Conservation (phyloP, 2,888 invertebrate genomes). For the Brachynemurus nebulosus region DNA sequence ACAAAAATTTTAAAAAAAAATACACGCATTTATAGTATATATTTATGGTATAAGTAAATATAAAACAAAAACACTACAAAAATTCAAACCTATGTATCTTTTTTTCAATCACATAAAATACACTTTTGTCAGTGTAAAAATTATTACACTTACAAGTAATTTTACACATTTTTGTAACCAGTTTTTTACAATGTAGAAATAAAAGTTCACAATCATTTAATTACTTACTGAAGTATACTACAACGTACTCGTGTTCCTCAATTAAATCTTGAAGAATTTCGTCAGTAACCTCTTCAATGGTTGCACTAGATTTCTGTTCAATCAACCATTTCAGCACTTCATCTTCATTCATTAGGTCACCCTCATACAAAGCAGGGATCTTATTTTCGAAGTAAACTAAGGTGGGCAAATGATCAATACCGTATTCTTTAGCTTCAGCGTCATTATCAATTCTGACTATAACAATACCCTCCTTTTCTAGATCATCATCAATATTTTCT, state of each 20-base stretch:
- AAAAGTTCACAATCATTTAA: background rate
- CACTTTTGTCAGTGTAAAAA: too few species aligned
- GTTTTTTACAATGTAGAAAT: slow-evolving; percentile 7
- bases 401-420: slow-evolving; percentile 75
- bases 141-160: too few species aligned
- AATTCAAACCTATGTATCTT: too few species aligned
- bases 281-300: slow-evolving; percentile 88
- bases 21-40: too few species aligned
- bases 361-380: slow-evolving; percentile 83
- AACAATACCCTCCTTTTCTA: slow-evolving; percentile 79
- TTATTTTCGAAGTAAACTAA: slow-evolving; percentile 83
- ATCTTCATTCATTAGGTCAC: slow-evolving; percentile 82
- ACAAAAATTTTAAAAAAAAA: too few species aligned
- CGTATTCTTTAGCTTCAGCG: slow-evolving; percentile 80
- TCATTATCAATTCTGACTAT: slow-evolving; percentile 83
- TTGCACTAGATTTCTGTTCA: slow-evolving; percentile 76
- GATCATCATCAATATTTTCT: slow-evolving; percentile 84
- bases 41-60: too few species aligned
- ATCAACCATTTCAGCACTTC: slow-evolving; percentile 82
- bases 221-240: slow-evolving; percentile 78
- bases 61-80: too few species aligned
- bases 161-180: too few species aligned
- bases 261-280: slow-evolving; percentile 76
- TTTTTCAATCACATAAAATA: too few species aligned
- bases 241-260: slow-evolving; percentile 83